Conservation (phyloP, 2,113 vertebrate genomes). For the Mola mola region DNA sequence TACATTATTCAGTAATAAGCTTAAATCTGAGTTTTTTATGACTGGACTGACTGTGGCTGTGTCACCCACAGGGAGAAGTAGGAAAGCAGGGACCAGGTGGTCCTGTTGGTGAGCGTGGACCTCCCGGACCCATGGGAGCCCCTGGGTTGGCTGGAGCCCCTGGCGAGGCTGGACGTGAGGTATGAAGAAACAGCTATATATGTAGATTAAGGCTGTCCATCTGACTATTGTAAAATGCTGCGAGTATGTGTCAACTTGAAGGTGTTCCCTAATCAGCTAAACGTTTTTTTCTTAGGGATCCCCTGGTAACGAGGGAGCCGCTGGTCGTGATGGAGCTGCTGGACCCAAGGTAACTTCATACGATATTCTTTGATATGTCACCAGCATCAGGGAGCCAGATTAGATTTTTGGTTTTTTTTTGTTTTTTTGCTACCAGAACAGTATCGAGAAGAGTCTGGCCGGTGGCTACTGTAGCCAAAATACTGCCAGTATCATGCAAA, state of each 20-base stretch:
- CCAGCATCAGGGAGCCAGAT: background rate
- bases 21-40: background rate
- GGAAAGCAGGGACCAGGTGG: slow-evolving; percentile 92
- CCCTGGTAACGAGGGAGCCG: slow-evolving; percentile 92
- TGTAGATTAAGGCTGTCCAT: background rate
- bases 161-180: slow-evolving; percentile 97
- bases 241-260: background rate
- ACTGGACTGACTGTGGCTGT: slow-evolving; percentile 10
- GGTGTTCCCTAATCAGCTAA: slow-evolving; percentile 6
- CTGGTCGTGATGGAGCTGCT: slow-evolving; percentile 91
- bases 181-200: slow-evolving; percentile 51
- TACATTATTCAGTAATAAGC: background rate
- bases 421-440: no score
- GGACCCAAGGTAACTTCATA: slow-evolving; percentile 88
- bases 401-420: no score
- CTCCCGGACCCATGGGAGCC: slow-evolving; percentile 93
- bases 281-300: slow-evolving; percentile 82
- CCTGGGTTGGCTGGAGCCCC: slow-evolving; percentile 91
- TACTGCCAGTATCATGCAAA: no score
- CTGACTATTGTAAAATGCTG: background rate
- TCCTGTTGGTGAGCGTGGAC: slow-evolving; percentile 91
- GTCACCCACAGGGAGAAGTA: slow-evolving; percentile 85
- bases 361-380: background rate
- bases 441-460: no score
- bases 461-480: no score